Evolutionary conservation across 2,113 vertebrate species (phyloP).

Genomic region (Corythornis madagascariensis): DNA sequence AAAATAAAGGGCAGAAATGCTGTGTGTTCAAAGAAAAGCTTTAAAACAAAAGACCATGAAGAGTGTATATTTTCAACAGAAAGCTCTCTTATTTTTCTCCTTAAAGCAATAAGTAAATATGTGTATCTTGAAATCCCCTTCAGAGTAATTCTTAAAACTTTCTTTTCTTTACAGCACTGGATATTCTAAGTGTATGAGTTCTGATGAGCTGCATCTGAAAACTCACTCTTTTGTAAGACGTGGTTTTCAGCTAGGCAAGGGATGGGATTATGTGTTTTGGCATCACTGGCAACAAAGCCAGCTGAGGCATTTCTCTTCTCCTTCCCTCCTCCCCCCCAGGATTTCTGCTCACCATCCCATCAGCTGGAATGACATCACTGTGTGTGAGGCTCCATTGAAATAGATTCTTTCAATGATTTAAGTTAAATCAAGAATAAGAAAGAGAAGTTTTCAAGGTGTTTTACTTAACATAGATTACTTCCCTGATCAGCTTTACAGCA

Average conservation of each 20-base stretch:
- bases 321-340: fast-evolving
- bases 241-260: neutral
- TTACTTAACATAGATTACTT: neutral
- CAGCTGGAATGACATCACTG: neutral
- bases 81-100: neutral
- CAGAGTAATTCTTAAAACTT: neutral
- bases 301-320: neutral
- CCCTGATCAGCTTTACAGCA: neutral
- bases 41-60: neutral
- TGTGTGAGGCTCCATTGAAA: neutral
- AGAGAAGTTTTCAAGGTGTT: neutral
- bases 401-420: neutral
- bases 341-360: fast-evolving
- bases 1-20: neutral
- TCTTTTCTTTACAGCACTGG: neutral
- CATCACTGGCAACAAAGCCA: neutral
- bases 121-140: neutral
- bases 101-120: neutral
- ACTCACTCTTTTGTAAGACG: neutral
- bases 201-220: neutral
- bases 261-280: neutral
- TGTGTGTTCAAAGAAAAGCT: neutral
- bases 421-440: neutral
- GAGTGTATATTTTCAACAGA: neutral
- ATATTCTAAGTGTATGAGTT: neutral